A percentile compares a stretch with the other conserved stretches of the same genome.
These are phyloP conservation scores for Pluvianellus socialis DNA, from an alignment of 2,113 vertebrate genomes.

Conservation along the genomic window DNA sequence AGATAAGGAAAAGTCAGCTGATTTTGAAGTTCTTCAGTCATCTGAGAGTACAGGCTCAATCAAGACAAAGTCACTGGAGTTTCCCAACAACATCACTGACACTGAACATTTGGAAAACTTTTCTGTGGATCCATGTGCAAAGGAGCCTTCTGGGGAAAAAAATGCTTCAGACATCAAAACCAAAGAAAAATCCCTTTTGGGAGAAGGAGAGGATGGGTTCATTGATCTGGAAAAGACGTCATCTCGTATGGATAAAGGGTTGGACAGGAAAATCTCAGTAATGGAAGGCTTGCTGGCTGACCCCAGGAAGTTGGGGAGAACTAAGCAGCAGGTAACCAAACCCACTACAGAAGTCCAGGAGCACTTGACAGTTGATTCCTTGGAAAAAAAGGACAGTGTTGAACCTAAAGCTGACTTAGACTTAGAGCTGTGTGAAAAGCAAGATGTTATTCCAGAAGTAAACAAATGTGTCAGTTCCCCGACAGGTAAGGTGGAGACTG, in stretches of 20 bases:
- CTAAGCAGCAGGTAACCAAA: conserved; percentile 38
- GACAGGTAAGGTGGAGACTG: conserved; percentile 66
- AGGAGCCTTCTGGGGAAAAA: conserved; percentile 26
- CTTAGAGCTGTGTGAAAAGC: conserved; percentile 75
- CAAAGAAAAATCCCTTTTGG: conserved; percentile 71
- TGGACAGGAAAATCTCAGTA: conserved; percentile 43
- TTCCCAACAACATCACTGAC: conserved; percentile 12
- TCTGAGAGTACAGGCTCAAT: conserved; percentile 23
- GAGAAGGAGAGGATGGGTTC: conserved; percentile 59
- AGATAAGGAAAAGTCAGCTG: conserved; percentile 65
- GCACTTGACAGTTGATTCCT: conserved; percentile 44
- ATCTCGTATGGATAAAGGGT: not conserved
- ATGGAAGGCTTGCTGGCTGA: conserved; percentile 52
- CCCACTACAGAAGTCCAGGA: conserved; percentile 52
- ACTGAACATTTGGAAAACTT: not conserved
- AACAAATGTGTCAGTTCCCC: conserved; percentile 76
- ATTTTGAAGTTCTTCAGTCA: conserved; percentile 30
- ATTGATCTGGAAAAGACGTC: conserved; percentile 69
- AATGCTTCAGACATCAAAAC: conserved; percentile 32
- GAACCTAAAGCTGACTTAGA: conserved; percentile 72
- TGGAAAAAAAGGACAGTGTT: conserved; percentile 59
- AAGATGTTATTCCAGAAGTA: conserved; percentile 75
- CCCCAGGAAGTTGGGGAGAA: conserved; percentile 37
- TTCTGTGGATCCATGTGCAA: not conserved
- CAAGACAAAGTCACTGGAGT: conserved; percentile 46